Evolutionary conservation across 23 tunicate species (phyloP), one percentile per base, ranked within the genome.

Genomic region (Halocynthia aurantium): DNA sequence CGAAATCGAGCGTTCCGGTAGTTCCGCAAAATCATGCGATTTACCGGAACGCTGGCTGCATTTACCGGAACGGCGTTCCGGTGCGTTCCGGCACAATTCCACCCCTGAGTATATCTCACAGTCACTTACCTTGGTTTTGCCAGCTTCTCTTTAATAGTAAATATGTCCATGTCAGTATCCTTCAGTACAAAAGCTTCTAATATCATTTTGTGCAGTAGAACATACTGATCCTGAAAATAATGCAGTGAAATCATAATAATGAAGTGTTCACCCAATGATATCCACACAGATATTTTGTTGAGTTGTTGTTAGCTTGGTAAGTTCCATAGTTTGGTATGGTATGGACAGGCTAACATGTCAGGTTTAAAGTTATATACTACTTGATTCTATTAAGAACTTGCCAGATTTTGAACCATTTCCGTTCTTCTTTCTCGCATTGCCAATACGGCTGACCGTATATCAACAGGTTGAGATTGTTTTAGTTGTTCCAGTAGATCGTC

Each of bases 391-490:
- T 58, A 1, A 0, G 6, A 40, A 9, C 79, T 70, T 73, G 80
- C 90, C 64, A 55, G 5, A 31, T 81, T 85, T 66, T 85, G 90
- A 57, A 85, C 80, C 90, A 85, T 85, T 18, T 85, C 90, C 55
- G 77, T 60, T 72, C 90, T 63, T 55, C 73, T 62, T 31, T 85
- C 81, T 44, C 90, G 64, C 84, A 85, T 85, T 54, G 56, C 67
- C 81, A 77, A 57, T 9, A 81, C 80, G 11, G 74, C 77, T 22
- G 75, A 62, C 31, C 15, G 54, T 10, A 85, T 81, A 72, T 85
- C 80, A 50, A 85, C 80, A 8, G 53, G n/a, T 7, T 19, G 52
- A 6, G 84, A 65, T 6, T 56, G 62, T 10, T 73, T 53, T 69
- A 80, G 19, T 50, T 80, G 84, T 7, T 85, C 84, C 55, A 85